phyloP scores from a whole-genome alignment of 2,797 vertebrate species.

The Hypotaenidia philippensis region DNA sequence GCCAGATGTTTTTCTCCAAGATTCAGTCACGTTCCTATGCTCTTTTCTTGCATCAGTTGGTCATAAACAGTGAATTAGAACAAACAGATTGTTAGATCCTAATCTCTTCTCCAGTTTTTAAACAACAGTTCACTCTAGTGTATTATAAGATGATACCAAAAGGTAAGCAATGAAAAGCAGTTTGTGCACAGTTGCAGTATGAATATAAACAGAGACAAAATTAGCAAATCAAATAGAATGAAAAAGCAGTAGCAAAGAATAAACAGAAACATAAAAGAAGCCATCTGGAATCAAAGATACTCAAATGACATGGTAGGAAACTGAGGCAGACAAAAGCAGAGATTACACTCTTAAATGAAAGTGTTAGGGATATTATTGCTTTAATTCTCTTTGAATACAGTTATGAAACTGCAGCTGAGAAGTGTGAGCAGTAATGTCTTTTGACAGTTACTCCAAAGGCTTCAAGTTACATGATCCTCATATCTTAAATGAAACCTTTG shows the following conservation, averaged over 20 bases:
- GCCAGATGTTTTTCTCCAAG: not conserved
- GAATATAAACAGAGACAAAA: conserved; percentile 52
- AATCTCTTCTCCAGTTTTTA: not conserved
- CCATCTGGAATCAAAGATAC: conserved; percentile 61
- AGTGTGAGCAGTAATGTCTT: conserved; percentile 43
- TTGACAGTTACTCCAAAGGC: conserved; percentile 47
- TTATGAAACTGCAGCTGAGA: conserved; percentile 40
- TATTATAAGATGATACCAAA: not conserved
- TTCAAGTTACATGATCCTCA: conserved; percentile 44
- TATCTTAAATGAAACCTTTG: conserved; percentile 57
- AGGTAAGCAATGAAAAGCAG: conserved; percentile 50
- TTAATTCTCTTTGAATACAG: conserved; percentile 60
- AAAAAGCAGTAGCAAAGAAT: conserved; percentile 47
- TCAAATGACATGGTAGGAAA: conserved; percentile 53
- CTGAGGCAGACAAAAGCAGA: conserved; percentile 67
- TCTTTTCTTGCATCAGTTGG: not conserved
- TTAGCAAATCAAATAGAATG: conserved; percentile 70
- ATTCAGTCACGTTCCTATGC: not conserved
- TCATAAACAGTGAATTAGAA: not conserved
- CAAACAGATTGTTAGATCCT: not conserved
- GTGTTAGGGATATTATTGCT: conserved; percentile 34
- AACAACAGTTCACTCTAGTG: not conserved
- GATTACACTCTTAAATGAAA: conserved; percentile 37
- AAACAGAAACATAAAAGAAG: conserved; percentile 59
- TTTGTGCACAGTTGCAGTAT: conserved; percentile 39